Evolutionary conservation across 2,113 vertebrate genomes (phyloP).

Genomic region (Emydura subglobosa): DNA sequence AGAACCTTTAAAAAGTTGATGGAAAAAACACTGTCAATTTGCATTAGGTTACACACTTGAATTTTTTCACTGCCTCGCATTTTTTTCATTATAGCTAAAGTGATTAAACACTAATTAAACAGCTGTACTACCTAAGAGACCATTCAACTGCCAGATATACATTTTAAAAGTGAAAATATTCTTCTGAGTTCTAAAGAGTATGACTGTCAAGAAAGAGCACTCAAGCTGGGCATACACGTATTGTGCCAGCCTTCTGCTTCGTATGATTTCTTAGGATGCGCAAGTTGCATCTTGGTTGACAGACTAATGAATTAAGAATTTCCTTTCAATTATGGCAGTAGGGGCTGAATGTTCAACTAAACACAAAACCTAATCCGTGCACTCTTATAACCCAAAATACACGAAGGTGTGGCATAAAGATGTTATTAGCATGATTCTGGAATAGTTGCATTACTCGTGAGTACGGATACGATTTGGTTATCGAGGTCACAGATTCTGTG

Average conservation of each 20-base stretch:
- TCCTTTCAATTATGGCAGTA: not conserved
- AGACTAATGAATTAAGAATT: fast-evolving
- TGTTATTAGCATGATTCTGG: not conserved
- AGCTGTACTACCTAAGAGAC: not conserved
- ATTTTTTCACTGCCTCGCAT: not conserved
- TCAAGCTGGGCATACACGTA: fast-evolving
- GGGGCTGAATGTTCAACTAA: not conserved
- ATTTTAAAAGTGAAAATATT: not conserved
- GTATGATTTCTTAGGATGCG: fast-evolving
- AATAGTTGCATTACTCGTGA: not conserved
- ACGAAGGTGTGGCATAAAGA: not conserved
- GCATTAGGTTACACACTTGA: fast-evolving
- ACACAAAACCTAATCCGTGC: not conserved
- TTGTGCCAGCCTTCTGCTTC: not conserved
- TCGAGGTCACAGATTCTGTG: too few relatives aligned
- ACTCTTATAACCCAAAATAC: not conserved
- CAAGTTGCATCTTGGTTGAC: too few relatives aligned
- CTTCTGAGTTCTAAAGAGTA: not conserved
- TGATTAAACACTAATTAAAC: not conserved
- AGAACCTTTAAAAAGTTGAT: not conserved
- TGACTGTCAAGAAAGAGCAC: not conserved
- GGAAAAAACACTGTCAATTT: not conserved
- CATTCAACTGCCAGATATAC: not conserved
- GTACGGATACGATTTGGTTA: too few relatives aligned
- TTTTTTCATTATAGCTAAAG: not conserved